phyloP scores from a whole-genome alignment of 1,140 invertebrate genomes.

The Macrosteles quadrilineatus region DNA sequence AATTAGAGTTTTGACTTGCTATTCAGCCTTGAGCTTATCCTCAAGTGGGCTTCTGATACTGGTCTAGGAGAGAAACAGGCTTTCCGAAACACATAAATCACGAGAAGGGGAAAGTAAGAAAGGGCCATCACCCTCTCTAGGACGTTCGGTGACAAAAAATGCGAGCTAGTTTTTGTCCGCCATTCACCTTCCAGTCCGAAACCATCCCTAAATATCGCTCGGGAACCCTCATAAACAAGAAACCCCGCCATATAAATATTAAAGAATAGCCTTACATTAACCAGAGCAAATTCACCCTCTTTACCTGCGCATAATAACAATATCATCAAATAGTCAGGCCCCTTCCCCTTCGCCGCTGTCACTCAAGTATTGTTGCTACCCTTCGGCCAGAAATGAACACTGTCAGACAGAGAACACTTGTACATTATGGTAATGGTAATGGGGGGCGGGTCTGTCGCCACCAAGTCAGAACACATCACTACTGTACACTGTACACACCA shows the following conservation, averaged over 20 bases:
- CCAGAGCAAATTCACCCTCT: slow-evolving; percentile 25
- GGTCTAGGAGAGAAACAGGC: neutral
- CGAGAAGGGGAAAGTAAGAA: slow-evolving; percentile 4
- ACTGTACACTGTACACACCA: too few species aligned
- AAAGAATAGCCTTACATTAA: slow-evolving; percentile 29
- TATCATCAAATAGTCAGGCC: slow-evolving; percentile 13
- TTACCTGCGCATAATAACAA: slow-evolving; percentile 27
- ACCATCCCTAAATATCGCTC: slow-evolving; percentile 10
- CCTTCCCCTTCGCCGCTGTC: neutral
- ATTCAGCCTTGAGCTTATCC: too few species aligned
- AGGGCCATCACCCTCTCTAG: neutral
- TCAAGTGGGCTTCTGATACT: neutral
- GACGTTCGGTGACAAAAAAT: neutral
- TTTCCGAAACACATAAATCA: slow-evolving; percentile 9
- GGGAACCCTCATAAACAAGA: slow-evolving; percentile 22
- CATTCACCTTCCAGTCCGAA: neutral
- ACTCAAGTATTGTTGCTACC: neutral
- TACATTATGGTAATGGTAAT: too few species aligned
- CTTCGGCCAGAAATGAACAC: too few species aligned
- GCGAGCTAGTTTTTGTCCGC: slow-evolving; percentile 1
- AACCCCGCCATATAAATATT: slow-evolving; percentile 24
- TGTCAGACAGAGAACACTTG: neutral
- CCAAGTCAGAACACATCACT: too few species aligned
- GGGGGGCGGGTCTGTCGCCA: too few species aligned
- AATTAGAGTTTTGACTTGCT: too few species aligned